phyloP scores from a whole-genome alignment of 2,888 invertebrate genomes.

The Mesochorus sp. region DNA sequence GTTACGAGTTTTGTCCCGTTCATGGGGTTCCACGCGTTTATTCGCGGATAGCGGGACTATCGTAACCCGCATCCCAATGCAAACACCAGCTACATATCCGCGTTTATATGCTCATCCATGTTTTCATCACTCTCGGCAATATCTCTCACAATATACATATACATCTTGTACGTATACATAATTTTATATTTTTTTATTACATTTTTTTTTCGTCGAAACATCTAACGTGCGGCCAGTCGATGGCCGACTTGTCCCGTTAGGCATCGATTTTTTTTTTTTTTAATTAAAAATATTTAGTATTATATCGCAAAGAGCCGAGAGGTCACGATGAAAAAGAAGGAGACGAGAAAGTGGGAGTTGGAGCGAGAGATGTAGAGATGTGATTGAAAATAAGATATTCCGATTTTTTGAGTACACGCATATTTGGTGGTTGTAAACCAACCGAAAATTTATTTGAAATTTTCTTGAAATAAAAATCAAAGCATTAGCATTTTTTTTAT shows the following conservation, averaged over 20 bases:
- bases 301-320: neutral
- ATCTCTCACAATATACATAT: neutral
- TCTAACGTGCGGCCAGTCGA: conserved; percentile 64
- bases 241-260: conserved; percentile 72
- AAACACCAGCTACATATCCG: conserved; percentile 8
- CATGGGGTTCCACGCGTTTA: neutral
- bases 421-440: too few species aligned
- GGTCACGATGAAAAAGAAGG: neutral
- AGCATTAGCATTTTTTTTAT: too few species aligned
- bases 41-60: conserved; percentile 70
- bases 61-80: conserved; percentile 71
- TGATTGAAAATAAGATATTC: too few species aligned
- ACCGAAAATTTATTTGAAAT: too few species aligned
- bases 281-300: neutral
- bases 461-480: too few species aligned
- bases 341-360: too few species aligned
- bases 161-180: neutral
- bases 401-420: too few species aligned
- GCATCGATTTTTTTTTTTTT: conserved; percentile 5
- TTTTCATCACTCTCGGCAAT: neutral
- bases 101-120: conserved; percentile 20
- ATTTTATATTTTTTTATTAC: neutral
- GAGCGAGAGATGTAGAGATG: too few species aligned
- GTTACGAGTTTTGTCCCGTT: conserved; percentile 11
- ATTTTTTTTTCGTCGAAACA: conserved; percentile 34